Conservation (phyloP, 2,797 vertebrate species). For the Cichlasoma orientale region DNA sequence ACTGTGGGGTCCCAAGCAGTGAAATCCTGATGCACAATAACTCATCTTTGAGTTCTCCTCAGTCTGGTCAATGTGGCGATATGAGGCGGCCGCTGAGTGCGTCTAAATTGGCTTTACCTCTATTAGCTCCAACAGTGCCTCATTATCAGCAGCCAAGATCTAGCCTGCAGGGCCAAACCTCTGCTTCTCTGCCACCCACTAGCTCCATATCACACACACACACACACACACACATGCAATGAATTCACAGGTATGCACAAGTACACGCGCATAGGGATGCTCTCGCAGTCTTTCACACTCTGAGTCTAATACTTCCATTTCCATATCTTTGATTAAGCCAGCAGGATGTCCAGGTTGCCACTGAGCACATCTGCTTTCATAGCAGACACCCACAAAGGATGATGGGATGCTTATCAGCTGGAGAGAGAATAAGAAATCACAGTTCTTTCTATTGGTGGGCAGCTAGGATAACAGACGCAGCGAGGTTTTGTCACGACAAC, state of each 20-base stretch:
- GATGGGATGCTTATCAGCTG: constrained; percentile 51
- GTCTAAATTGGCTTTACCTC: constrained; percentile 68
- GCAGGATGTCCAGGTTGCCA: constrained; percentile 43
- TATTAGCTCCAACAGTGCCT: constrained; percentile 61
- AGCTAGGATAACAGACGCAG: not conserved
- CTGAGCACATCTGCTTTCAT: constrained; percentile 62
- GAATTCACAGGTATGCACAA: constrained; percentile 25
- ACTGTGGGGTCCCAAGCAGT: constrained; percentile 35
- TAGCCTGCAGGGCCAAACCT: constrained; percentile 59
- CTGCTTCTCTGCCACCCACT: constrained; percentile 41
- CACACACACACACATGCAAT: not conserved
- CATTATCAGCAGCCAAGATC: constrained; percentile 67
- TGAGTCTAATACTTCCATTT: constrained; percentile 50
- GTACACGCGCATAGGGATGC: not conserved
- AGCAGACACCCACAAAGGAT: constrained; percentile 52
- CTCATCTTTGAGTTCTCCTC: constrained; percentile 48
- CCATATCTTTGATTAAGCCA: constrained; percentile 70
- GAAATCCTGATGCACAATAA: constrained; percentile 40
- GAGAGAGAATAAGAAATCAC: constrained; percentile 38
- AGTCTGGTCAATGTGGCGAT: constrained; percentile 50
- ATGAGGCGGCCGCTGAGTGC: constrained; percentile 51
- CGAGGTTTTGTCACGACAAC: constrained; percentile 7
- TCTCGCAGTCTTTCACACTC: constrained; percentile 7
- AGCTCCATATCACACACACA: constrained; percentile 19
- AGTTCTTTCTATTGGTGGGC: constrained; percentile 18